Evolutionary conservation across 1,140 invertebrate species (phyloP), one percentile per base, ranked within the genome.

Genomic region (Lepidotrigona ventralis): DNA sequence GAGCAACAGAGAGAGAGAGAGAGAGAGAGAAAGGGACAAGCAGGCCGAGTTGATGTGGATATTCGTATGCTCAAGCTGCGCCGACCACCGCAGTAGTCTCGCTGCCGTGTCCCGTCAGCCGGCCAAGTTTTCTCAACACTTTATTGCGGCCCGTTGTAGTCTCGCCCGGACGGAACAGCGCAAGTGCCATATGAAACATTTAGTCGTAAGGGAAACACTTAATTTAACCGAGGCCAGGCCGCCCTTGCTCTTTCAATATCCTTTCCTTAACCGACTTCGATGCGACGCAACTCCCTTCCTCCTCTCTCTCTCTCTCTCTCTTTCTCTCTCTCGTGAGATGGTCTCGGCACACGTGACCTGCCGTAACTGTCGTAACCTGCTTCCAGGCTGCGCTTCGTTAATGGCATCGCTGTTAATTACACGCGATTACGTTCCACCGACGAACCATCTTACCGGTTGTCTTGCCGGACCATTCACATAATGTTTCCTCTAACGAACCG

Each of bases 131-230:
- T 79, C 86, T 85, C 39, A 79, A 66, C 78, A 75, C 78, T 87
- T 87, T 87, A 88, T 81, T 70, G 77, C 81, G 33, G 39, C 78
- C 51, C 74, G 71, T 66, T 87, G 75, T 83, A 53, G 66, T 14
- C 54, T 71, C 72, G 66, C 68, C 39, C 14, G 51, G n/a, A 39
- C 26, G 68, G 15, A 46, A 23, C 64, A 46, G 53, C n/a, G 46
- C 46, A 77, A 84, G 60, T 83, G 39, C 58, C 70, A 39, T 81
- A 76, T 87, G 83, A 87, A 87, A 87, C 79, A 88, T 86, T 87
- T 86, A 87, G 63, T 56, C 68, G 68, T 53, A 73, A 71, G 29
- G 23, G 56, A 66, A 79, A 72, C 69, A 4, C 76, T 83, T 83
- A 79, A 79, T 77, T 78, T 77, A 23, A 53, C 60, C 71, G 51